Conservation (phyloP, 1,140 invertebrate genomes). For the Globodera ellingtonae region DNA sequence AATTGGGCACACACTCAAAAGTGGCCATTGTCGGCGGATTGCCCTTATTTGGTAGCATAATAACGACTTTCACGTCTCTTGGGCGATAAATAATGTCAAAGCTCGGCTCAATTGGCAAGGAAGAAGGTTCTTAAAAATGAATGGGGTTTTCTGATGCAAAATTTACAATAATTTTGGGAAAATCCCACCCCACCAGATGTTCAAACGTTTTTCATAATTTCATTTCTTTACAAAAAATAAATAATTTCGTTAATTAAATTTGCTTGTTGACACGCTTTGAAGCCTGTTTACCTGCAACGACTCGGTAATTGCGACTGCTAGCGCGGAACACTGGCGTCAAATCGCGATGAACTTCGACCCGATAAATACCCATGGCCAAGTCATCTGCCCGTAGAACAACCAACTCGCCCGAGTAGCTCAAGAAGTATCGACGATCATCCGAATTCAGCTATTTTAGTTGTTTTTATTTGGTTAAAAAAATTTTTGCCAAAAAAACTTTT, state of each 20-base stretch:
- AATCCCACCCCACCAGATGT: no score
- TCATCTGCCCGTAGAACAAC: neutral
- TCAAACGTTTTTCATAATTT: no score
- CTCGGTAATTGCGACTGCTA: neutral
- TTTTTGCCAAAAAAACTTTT: no score
- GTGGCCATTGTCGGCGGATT: neutral
- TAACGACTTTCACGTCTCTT: conserved; percentile 1
- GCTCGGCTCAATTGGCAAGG: neutral
- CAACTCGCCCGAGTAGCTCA: neutral
- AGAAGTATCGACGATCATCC: no score
- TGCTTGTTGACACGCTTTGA: neutral
- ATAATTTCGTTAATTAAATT: neutral
- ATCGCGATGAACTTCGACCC: neutral
- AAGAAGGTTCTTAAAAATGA: neutral
- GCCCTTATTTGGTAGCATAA: neutral
- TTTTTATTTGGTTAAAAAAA: no score
- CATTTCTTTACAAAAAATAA: no score
- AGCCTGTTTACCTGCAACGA: neutral
- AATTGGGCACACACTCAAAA: conserved; percentile 9
- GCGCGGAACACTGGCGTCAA: neutral
- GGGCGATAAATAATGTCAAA: conserved; percentile 6
- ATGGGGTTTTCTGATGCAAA: no score
- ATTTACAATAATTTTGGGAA: no score
- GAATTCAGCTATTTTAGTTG: no score
- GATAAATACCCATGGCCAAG: neutral